Conservation (phyloP, 2,113 vertebrate genomes). For the Oplegnathus fasciatus region DNA sequence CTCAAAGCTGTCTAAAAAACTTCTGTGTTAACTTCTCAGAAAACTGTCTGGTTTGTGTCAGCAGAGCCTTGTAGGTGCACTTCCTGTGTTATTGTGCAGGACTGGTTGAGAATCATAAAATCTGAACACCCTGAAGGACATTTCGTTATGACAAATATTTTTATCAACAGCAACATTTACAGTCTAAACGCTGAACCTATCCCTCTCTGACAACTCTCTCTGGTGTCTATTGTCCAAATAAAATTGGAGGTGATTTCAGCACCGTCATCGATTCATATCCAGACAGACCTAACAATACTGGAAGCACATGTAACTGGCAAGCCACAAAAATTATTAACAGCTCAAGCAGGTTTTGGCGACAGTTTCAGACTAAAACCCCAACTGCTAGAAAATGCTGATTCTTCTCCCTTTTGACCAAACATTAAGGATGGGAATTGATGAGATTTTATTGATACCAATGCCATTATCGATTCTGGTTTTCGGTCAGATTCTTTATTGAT, state of each 20-base stretch:
- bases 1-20: background rate
- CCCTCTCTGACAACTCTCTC: background rate
- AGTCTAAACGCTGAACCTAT: background rate
- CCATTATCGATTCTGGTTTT: no score
- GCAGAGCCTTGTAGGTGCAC: background rate
- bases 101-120: background rate
- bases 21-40: background rate
- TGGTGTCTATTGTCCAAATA: background rate
- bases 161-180: background rate
- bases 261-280: background rate
- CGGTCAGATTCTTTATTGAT: no score
- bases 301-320: background rate
- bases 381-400: background rate
- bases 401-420: background rate
- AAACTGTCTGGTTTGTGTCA: conserved; percentile 8
- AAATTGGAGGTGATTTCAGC: background rate
- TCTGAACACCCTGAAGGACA: background rate
- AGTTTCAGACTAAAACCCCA: background rate
- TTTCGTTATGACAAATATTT: background rate
- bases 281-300: background rate
- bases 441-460: no score
- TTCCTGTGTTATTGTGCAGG: background rate
- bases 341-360: background rate
- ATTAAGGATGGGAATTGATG: no score
- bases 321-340: background rate